Percentiles rank a stretch among this genome's conserved stretches.
Conservation (phyloP, 2,888 invertebrate genomes). For the Loripinus fragilis region DNA sequence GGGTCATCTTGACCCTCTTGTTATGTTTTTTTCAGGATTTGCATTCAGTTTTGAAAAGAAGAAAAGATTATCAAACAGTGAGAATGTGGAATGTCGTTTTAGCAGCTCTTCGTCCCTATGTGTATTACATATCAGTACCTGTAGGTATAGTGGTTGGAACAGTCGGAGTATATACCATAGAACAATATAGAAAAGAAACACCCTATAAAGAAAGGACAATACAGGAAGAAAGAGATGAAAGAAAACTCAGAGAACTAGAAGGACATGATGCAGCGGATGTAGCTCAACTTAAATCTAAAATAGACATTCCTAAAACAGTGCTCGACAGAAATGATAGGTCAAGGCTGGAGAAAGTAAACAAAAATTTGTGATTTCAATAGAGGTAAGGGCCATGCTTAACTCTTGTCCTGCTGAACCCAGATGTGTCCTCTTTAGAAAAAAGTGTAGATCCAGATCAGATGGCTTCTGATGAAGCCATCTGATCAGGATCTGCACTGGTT, state of each 20-base stretch:
- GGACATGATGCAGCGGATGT: conserved; percentile 86
- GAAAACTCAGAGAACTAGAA: conserved; percentile 86
- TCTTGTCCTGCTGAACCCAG: too few relatives aligned
- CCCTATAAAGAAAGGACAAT: conserved; percentile 85
- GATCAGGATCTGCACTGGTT: too few relatives aligned
- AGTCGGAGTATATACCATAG: conserved; percentile 94
- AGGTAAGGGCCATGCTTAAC: too few relatives aligned
- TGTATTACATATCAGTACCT: conserved; percentile 88
- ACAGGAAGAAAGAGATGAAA: conserved; percentile 89
- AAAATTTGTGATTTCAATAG: too few relatives aligned
- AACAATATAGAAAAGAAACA: conserved; percentile 83
- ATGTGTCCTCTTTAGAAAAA: too few relatives aligned
- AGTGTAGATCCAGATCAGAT: too few relatives aligned
- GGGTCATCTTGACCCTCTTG: too few relatives aligned
- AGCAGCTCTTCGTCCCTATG: conserved; percentile 88
- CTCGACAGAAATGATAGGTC: conserved; percentile 83
- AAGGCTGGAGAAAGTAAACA: not conserved
- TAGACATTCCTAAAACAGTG: conserved; percentile 84
- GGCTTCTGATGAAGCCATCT: too few relatives aligned
- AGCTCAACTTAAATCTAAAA: conserved; percentile 88
- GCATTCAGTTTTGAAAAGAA: too few relatives aligned
- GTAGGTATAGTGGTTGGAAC: conserved; percentile 92
- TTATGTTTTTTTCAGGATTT: too few relatives aligned
- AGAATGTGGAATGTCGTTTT: conserved; percentile 91
- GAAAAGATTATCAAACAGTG: not conserved